These are phyloP conservation scores for Poecilia latipinna DNA, from an alignment of 2,113 vertebrate species.

Conservation along the genomic window DNA sequence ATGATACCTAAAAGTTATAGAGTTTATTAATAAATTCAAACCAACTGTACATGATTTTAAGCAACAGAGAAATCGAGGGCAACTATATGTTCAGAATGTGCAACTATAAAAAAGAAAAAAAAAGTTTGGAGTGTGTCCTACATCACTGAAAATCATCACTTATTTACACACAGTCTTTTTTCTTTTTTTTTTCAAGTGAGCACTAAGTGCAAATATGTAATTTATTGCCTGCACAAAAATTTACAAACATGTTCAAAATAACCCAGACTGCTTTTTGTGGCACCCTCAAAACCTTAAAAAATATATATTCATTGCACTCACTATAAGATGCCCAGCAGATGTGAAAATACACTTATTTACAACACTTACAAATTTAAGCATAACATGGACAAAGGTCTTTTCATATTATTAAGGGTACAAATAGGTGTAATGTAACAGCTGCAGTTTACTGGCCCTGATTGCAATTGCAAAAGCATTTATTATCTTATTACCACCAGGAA, in stretches of 20 bases:
- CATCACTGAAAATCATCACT: neutral
- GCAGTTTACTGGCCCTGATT: neutral
- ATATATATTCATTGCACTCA: neutral
- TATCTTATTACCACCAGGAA: neutral
- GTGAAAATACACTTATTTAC: conserved; percentile 28
- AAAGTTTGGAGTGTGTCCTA: neutral
- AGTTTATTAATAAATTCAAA: conserved; percentile 38
- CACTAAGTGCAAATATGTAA: neutral
- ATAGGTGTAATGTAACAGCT: neutral
- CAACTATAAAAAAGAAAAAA: neutral
- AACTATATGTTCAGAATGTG: neutral
- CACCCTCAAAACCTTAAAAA: conserved; percentile 20
- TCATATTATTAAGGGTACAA: neutral
- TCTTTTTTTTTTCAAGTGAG: neutral
- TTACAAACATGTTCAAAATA: conserved; percentile 7
- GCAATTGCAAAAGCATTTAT: neutral
- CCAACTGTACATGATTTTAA: conserved; percentile 27
- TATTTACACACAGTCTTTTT: conserved; percentile 21
- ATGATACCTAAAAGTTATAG: conserved; percentile 12
- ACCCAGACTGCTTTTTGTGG: neutral
- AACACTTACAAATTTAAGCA: conserved; percentile 5
- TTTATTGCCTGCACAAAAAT: conserved; percentile 10
- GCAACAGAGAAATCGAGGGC: neutral
- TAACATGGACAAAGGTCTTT: neutral
- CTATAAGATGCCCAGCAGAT: conserved; percentile 19